Conservation (phyloP, 2,888 invertebrate species). For the Limnephilus marmoratus region DNA sequence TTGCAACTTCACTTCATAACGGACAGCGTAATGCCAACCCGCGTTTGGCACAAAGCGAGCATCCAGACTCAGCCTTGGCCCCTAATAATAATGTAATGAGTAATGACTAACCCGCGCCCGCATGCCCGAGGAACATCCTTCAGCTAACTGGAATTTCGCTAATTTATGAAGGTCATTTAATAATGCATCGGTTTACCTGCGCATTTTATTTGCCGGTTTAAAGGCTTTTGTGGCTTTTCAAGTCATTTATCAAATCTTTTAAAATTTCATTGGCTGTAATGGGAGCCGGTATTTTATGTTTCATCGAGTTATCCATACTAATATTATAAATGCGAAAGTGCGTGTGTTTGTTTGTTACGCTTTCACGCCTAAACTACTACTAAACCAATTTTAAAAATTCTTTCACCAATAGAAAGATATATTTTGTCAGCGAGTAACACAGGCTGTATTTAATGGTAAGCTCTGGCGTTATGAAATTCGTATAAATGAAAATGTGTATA, state of each 20-base stretch:
- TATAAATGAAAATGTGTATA: no score
- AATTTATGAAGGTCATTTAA: conserved; percentile 8
- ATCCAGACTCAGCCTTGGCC: conserved; percentile 17
- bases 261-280: background rate
- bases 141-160: conserved; percentile 26
- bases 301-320: background rate
- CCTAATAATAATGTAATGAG: background rate
- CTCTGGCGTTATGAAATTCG: no score
- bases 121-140: conserved; percentile 2
- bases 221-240: background rate
- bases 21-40: background rate
- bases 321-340: no score
- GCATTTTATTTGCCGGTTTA: background rate
- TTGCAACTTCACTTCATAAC: background rate
- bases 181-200: conserved; percentile 23
- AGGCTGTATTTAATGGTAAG: no score
- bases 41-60: background rate
- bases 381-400: no score
- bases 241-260: background rate
- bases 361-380: no score
- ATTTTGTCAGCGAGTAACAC: no score
- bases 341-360: no score
- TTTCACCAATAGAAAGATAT: no score
- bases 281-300: background rate
- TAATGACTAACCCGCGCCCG: conserved; percentile 11